Conservation (phyloP, 2,113 vertebrate genomes). For the Anolis sagrei region DNA sequence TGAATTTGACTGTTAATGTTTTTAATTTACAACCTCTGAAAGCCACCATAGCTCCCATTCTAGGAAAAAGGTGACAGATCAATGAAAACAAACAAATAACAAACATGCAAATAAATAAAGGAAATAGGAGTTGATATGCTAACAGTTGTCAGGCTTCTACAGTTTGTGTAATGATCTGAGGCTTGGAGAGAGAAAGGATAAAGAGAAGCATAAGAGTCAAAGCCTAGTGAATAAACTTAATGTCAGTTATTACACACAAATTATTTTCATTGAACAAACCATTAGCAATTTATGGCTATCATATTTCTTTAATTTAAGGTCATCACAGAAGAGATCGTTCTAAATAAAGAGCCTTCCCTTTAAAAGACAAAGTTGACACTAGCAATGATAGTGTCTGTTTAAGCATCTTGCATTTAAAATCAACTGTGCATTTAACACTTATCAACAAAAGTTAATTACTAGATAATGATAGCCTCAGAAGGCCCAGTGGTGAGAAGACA, state of each 20-base stretch:
- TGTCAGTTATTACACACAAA: background rate
- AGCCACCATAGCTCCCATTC: too few relatives aligned
- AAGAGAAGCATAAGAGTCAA: background rate
- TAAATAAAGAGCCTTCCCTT: slow-evolving; percentile 47
- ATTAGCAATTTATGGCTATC: background rate
- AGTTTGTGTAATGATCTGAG: background rate
- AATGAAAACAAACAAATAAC: too few relatives aligned
- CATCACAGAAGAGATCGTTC: slow-evolving; percentile 37
- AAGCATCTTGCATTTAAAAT: slow-evolving; percentile 52
- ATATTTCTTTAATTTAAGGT: slow-evolving; percentile 46
- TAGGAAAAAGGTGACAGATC: too few relatives aligned
- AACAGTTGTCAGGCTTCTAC: background rate
- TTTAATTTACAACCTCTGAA: too few relatives aligned
- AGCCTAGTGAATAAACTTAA: background rate
- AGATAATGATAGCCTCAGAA: slow-evolving; percentile 34
- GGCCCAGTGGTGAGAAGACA: slow-evolving; percentile 25
- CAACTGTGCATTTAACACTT: slow-evolving; percentile 54
- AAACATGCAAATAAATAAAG: too few relatives aligned
- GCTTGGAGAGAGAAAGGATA: background rate
- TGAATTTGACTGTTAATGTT: too few relatives aligned
- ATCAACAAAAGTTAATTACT: slow-evolving; percentile 60
- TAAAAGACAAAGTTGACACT: slow-evolving; percentile 50
- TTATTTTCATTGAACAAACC: slow-evolving; percentile 40
- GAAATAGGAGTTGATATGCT: background rate
- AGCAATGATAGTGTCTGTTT: slow-evolving; percentile 36